Conservation (phyloP, 1,140 invertebrate species). For the Myzus persicae region DNA sequence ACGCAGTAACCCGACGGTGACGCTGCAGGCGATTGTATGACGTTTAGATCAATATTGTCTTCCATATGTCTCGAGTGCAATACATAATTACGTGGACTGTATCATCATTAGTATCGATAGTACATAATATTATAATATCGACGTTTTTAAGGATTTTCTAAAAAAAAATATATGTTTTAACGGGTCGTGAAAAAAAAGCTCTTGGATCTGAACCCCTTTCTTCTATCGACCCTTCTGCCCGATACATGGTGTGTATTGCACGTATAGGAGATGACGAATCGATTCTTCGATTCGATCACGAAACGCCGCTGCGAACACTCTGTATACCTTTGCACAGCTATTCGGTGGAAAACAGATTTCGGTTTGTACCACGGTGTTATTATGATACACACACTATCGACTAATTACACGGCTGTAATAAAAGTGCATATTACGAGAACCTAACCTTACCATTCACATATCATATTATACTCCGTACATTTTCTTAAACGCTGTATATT, state of each 20-base stretch:
- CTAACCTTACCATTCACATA: neutral
- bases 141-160: neutral
- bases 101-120: no score
- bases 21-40: no score
- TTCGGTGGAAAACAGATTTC: neutral
- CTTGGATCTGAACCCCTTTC: neutral
- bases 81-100: no score
- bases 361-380: neutral
- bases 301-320: neutral
- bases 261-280: neutral
- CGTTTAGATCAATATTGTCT: no score
- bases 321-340: neutral
- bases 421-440: neutral
- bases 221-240: neutral
- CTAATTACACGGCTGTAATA: constrained; percentile 8
- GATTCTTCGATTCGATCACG: neutral
- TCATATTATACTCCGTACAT: neutral
- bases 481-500: neutral
- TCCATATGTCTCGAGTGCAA: no score
- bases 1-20: no score
- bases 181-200: neutral
- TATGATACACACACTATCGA: neutral
- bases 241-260: no score
- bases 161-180: neutral
- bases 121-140: no score